These are phyloP conservation scores for Ameiurus melas DNA, from an alignment of 2,113 vertebrate species.

Conservation along the genomic window DNA sequence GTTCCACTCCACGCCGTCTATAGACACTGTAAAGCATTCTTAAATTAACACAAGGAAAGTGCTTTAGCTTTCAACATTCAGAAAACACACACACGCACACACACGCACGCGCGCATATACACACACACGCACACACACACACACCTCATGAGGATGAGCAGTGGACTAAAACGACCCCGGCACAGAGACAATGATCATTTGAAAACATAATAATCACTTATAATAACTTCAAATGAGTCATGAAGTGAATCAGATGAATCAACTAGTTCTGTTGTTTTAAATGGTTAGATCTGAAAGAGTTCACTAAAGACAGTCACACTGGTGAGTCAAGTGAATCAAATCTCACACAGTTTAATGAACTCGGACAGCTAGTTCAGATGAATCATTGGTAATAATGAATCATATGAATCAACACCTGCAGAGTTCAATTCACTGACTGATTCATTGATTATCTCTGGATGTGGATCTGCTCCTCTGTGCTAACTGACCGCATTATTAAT, in stretches of 20 bases:
- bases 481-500: neutral
- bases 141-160: neutral
- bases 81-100: neutral
- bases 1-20: conserved; percentile 95
- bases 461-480: neutral
- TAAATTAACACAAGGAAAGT: neutral
- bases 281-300: neutral
- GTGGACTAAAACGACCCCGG: neutral
- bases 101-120: too few species aligned
- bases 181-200: neutral
- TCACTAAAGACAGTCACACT: neutral
- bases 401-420: neutral
- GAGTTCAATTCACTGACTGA: neutral
- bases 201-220: neutral
- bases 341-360: neutral
- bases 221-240: neutral
- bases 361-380: neutral
- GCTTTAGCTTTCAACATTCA: neutral
- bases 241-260: neutral
- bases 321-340: neutral
- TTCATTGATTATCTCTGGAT: neutral
- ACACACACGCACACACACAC: conserved; percentile 29
- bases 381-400: neutral
- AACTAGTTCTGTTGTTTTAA: neutral
- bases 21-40: conserved; percentile 77